Evolutionary conservation across 2,797 vertebrate genomes (phyloP), one percentile per base, ranked within the genome.

Genomic region (Carduelis carduelis): DNA sequence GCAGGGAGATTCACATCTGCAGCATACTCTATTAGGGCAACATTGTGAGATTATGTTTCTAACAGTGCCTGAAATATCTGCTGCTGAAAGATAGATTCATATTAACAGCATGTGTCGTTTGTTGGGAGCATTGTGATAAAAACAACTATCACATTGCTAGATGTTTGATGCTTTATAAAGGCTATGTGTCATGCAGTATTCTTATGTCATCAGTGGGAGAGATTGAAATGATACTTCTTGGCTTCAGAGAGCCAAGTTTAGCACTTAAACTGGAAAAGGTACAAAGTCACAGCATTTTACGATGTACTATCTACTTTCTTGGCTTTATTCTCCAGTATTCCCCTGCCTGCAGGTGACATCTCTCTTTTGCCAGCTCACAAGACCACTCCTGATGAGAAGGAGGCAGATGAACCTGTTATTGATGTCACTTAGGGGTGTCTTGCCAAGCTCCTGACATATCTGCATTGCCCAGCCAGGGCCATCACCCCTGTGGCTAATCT

Each of bases 51-150:
- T 94, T 95, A 74, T 90, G 66, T 91, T 96, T 91, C 90, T 79
- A 93, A 87, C 88, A 79, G 77, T 75, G 93, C 88, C 93, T 94
- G 83, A 95, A 96, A 96, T 96, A 94, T 95, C 93, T 97, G 61
- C 87, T 96, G 95, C 89, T 97, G 95, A 94, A 96, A 96, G 93
- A 95, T 46, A 92, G 79, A 89, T 96, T 91, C 94, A 93, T 95
- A 90, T 96, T 96, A 97, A 93, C 91, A 97, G 89, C 91, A 86
- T 95, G 87, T 93, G 94, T 63, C 4, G 6, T 96, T 95, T 91
- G 93, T 66, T 97, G 70, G 95, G 92, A 97, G 92, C 85, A 76
- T 94, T 94, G 89, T 90, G 95, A 92, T 95, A 94, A 94, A 95
- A 97, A 93, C 80, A 88, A 79, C 91, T 91, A 91, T 92, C 80